Evolutionary conservation across 2,888 invertebrate genomes (phyloP).

Genomic region (Diaprepes abbreviatus): DNA sequence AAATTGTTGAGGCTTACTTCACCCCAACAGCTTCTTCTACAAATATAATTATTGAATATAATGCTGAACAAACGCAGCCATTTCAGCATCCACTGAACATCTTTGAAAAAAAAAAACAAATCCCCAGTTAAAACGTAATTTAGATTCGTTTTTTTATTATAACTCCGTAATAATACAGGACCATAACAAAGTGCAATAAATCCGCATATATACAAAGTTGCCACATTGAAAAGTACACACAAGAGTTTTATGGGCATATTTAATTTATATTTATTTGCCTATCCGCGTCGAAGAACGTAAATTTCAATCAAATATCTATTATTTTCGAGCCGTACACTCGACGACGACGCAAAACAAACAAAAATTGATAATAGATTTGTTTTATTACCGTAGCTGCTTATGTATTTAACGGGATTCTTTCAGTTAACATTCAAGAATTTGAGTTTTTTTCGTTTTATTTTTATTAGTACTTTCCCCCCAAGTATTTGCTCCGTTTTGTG

Average conservation of each 20-base stretch:
- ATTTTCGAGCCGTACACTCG: neutral
- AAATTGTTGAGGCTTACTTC: no score
- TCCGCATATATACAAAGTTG: conserved; percentile 3
- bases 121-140: neutral
- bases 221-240: conserved; percentile 11
- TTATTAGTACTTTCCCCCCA: no score
- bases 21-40: no score
- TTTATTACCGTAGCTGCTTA: neutral
- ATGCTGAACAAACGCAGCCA: no score
- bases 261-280: conserved; percentile 16
- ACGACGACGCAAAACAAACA: conserved; percentile 3
- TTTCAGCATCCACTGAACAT: no score
- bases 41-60: no score
- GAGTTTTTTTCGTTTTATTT: no score
- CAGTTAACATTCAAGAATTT: no score
- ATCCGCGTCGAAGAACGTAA: neutral
- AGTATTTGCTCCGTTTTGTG: no score
- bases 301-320: conserved; percentile 15
- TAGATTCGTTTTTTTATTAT: neutral
- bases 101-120: neutral
- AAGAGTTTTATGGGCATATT: conserved; percentile 10
- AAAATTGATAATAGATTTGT: neutral
- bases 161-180: conserved; percentile 4
- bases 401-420: neutral
- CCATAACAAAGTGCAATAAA: conserved; percentile 12